These are phyloP conservation scores for Clarias laeviceps DNA, from an alignment of 2,797 vertebrate genomes.

Conservation along the genomic window DNA sequence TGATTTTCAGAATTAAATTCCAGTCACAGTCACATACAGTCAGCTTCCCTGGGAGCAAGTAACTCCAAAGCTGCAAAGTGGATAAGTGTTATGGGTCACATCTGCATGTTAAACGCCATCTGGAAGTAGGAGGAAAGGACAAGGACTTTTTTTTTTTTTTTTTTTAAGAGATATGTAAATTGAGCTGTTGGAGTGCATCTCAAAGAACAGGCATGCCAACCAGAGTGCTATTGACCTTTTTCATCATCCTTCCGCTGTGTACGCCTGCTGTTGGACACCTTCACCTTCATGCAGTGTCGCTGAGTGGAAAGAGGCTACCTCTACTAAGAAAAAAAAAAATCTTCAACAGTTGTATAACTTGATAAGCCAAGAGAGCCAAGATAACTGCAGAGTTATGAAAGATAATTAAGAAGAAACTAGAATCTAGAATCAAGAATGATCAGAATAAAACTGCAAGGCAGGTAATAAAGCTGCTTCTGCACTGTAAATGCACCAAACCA, in stretches of 20 bases:
- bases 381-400: background rate
- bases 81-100: background rate
- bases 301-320: background rate
- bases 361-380: background rate
- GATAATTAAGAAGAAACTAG: background rate
- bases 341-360: no score
- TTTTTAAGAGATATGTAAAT: background rate
- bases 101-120: background rate
- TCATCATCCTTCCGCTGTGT: background rate
- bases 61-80: background rate
- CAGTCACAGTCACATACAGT: background rate
- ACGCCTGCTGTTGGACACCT: background rate
- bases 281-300: background rate
- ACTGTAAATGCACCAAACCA: background rate
- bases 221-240: background rate
- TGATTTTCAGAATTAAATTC: background rate
- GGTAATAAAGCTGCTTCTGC: background rate
- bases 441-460: background rate
- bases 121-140: slow-evolving; percentile 1
- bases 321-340: background rate
- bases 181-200: no score
- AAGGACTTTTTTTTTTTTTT: background rate
- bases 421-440: background rate
- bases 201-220: background rate
- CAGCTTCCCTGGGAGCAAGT: background rate